Evolutionary conservation across 1,140 invertebrate genomes (phyloP).

Genomic region (Scaptomyza montana): DNA sequence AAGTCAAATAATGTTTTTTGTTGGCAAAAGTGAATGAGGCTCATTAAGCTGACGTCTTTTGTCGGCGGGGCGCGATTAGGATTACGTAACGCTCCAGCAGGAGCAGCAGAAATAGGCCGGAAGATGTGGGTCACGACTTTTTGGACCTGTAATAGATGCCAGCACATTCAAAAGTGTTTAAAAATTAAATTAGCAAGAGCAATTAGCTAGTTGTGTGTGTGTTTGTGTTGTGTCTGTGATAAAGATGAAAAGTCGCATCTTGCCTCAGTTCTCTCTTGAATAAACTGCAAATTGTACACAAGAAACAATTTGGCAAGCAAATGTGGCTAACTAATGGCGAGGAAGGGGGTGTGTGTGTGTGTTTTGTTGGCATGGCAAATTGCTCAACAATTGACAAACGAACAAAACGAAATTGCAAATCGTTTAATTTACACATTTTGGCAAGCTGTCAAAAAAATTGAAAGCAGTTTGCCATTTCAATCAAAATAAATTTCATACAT

Average conservation of each 20-base stretch:
- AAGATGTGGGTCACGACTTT: not conserved
- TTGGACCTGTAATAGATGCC: not conserved
- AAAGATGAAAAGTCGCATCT: not conserved
- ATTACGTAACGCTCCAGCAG: conserved; percentile 26
- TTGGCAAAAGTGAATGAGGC: conserved; percentile 19
- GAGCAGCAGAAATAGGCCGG: no score
- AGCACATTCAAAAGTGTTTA: conserved; percentile 10
- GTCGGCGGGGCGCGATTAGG: conserved; percentile 28
- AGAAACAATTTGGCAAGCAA: conserved; percentile 41
- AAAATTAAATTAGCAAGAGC: conserved; percentile 33
- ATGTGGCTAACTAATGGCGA: not conserved
- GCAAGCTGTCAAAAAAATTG: conserved; percentile 33
- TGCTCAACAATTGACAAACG: conserved; percentile 39
- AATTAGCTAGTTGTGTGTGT: not conserved
- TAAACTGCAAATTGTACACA: conserved; percentile 42
- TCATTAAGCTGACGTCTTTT: conserved; percentile 37
- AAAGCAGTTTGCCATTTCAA: conserved; percentile 34
- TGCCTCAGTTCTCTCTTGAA: conserved; percentile 22
- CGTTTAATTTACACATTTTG: conserved; percentile 36
- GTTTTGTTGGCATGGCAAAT: conserved; percentile 13
- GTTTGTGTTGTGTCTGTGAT: not conserved
- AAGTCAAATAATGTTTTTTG: conserved; percentile 16
- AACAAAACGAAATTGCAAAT: conserved; percentile 28
- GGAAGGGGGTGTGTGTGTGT: not conserved
- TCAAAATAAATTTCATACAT: conserved; percentile 33